These are phyloP conservation scores for Metopolophium dirhodum DNA, from an alignment of 1,140 invertebrate genomes.

Conservation along the genomic window DNA sequence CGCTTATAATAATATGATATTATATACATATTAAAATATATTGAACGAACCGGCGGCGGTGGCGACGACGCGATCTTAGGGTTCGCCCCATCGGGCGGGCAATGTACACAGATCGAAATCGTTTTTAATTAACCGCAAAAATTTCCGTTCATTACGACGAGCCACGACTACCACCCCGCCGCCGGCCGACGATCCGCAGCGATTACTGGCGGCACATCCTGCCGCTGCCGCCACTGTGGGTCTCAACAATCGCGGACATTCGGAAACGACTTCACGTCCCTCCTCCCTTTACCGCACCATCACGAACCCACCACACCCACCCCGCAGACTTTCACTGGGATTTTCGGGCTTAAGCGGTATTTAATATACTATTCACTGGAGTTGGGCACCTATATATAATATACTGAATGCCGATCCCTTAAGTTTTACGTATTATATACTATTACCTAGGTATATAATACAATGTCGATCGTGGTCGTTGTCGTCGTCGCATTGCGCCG, in stretches of 20 bases:
- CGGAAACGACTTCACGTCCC: not conserved
- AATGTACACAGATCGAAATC: not conserved
- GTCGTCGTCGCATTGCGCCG: not conserved
- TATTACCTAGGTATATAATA: not conserved
- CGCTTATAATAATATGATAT: not conserved
- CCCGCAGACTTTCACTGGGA: not conserved
- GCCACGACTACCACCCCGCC: not conserved
- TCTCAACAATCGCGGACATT: not conserved
- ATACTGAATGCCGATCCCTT: not conserved
- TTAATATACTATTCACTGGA: not conserved
- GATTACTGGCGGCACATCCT: not conserved
- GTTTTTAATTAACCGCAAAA: constrained; percentile 33
- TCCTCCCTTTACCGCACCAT: not conserved
- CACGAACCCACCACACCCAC: not conserved
- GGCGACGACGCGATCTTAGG: not conserved
- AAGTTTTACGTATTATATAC: not conserved
- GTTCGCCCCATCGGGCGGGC: not conserved
- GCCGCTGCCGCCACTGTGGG: not conserved
- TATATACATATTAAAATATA: constrained; percentile 23
- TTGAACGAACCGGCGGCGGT: not conserved
- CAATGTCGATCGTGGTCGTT: not conserved
- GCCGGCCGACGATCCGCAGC: not conserved
- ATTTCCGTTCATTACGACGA: constrained; percentile 11
- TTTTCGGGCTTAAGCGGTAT: not conserved
- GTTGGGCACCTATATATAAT: no score